Evolutionary conservation across 2,113 vertebrate species (phyloP).

Genomic region (Marmota monax): DNA sequence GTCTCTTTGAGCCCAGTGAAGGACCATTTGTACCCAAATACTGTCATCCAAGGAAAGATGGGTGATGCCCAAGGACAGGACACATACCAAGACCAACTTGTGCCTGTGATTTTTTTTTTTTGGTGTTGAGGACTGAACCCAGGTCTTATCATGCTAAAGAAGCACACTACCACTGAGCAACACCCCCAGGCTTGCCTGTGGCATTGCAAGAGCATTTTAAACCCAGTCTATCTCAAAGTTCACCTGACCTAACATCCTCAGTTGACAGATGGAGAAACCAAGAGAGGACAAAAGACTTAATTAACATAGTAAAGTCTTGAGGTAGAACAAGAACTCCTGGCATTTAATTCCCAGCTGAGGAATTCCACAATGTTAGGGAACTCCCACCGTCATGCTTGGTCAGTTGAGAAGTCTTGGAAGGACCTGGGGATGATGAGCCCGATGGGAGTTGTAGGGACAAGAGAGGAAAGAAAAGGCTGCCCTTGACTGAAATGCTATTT

Average conservation of each 20-base stretch:
- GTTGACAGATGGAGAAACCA: neutral
- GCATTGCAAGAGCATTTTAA: neutral
- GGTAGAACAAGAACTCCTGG: neutral
- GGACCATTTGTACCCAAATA: neutral
- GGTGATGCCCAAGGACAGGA: neutral
- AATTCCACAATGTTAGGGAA: neutral
- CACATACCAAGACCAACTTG: neutral
- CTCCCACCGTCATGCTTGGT: neutral
- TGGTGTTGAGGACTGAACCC: neutral
- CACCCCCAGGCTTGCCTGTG: neutral
- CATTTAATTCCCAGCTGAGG: neutral
- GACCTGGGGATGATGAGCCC: neutral
- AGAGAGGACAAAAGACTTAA: neutral
- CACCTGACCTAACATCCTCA: neutral
- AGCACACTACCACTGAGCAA: neutral
- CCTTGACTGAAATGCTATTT: neutral
- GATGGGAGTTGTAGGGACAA: neutral
- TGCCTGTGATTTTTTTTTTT: neutral
- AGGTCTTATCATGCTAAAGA: neutral
- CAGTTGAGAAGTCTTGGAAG: neutral
- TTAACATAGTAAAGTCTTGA: neutral
- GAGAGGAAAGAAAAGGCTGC: neutral
- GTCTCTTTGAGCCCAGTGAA: neutral
- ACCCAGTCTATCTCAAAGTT: neutral
- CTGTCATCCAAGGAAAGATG: neutral